These are phyloP conservation scores for Apis cerana DNA, from an alignment of 1,140 invertebrate genomes.

Conservation along the genomic window DNA sequence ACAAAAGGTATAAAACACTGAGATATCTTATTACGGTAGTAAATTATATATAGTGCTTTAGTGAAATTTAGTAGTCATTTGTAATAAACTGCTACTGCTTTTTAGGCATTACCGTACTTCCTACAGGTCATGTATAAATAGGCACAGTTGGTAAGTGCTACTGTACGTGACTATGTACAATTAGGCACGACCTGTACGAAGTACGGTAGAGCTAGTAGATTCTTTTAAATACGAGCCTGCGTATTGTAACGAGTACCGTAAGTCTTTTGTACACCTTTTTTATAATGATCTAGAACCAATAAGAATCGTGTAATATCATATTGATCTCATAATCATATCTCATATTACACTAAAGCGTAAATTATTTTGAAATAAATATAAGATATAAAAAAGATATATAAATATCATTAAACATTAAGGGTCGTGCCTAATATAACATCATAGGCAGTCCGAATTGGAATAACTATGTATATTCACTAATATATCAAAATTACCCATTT, in stretches of 20 bases:
- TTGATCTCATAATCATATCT: neutral
- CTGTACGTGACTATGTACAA: conserved; percentile 54
- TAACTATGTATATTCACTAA: conserved; percentile 14
- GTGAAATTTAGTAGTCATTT: conserved; percentile 48
- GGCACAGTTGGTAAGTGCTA: conserved; percentile 66
- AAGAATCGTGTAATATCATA: neutral
- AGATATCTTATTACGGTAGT: conserved; percentile 46
- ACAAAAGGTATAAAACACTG: conserved; percentile 72
- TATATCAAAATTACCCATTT: conserved; percentile 38
- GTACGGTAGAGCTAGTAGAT: conserved; percentile 66
- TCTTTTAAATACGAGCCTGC: conserved; percentile 56
- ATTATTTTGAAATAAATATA: neutral
- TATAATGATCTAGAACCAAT: conserved; percentile 9
- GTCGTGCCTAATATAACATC: conserved; percentile 63
- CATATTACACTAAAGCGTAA: conserved; percentile 10
- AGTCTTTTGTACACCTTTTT: conserved; percentile 36
- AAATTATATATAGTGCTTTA: conserved; percentile 41
- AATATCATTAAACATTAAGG: conserved; percentile 29
- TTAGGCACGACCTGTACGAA: conserved; percentile 70
- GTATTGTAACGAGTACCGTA: conserved; percentile 54
- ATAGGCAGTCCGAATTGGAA: conserved; percentile 25
- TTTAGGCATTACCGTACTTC: conserved; percentile 70
- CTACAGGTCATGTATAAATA: conserved; percentile 68
- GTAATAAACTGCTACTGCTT: conserved; percentile 62
- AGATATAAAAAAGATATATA: neutral